A percentile compares a stretch with the other conserved stretches of the same genome.
Conservation (phyloP, 1,140 invertebrate genomes). For the Pollicipes pollicipes region DNA sequence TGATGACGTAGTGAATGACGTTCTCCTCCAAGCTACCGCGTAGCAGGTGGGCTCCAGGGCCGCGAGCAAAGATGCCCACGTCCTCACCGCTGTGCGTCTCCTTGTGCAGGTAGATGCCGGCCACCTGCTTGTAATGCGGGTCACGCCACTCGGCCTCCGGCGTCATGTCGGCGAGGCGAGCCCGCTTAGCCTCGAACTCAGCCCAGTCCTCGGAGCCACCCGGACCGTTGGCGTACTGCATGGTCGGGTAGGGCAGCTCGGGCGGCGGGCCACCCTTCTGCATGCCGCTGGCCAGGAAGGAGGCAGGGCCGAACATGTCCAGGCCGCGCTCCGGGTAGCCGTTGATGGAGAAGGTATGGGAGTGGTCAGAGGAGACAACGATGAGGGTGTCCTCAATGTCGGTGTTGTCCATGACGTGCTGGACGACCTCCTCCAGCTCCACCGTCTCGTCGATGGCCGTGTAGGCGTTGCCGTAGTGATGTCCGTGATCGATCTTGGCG, state of each 20-base stretch:
- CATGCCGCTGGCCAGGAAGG: constrained; percentile 6
- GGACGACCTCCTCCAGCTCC: constrained; percentile 2
- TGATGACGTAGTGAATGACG: constrained; percentile 31
- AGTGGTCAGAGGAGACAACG: constrained; percentile 62
- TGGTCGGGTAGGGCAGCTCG: constrained; percentile 11
- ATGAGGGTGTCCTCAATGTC: constrained; percentile 43
- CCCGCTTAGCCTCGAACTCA: not conserved
- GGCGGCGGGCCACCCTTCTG: not conserved
- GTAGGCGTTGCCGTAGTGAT: constrained; percentile 15
- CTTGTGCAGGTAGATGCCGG: constrained; percentile 13
- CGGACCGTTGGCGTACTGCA: constrained; percentile 13
- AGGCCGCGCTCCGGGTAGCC: constrained; percentile 47
- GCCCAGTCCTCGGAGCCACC: constrained; percentile 6
- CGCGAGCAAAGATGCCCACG: constrained; percentile 11
- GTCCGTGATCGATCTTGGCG: constrained; percentile 15
- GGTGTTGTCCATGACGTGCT: constrained; percentile 9
- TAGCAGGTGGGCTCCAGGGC: constrained; percentile 30
- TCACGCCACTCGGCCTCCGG: constrained; percentile 36
- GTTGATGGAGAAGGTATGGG: constrained; percentile 52
- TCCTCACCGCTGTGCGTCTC: constrained; percentile 17
- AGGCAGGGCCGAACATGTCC: constrained; percentile 12
- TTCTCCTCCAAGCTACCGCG: constrained; percentile 20
- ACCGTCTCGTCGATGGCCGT: constrained; percentile 13
- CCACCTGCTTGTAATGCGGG: constrained; percentile 5
- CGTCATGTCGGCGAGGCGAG: constrained; percentile 31